These are phyloP conservation scores for Clarias pachynema DNA, from an alignment of 2,797 vertebrate species.

Conservation along the genomic window DNA sequence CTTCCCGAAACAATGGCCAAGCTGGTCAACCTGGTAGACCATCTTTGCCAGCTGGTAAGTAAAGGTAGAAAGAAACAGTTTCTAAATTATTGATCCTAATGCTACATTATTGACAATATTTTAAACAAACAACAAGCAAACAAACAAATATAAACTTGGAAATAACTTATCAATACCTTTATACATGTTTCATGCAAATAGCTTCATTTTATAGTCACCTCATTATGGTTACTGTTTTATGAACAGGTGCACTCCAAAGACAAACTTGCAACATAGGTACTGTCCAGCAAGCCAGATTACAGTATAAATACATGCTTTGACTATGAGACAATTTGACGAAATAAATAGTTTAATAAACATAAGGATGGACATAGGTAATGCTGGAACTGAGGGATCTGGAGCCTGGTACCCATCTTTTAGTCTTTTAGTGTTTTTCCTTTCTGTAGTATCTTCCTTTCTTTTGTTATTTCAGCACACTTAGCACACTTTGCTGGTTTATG, in stretches of 20 bases:
- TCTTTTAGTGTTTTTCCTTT: not conserved
- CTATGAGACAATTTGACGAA: not conserved
- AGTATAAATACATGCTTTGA: not conserved
- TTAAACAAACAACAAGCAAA: not conserved
- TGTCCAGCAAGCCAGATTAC: not conserved
- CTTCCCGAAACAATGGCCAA: constrained; percentile 1
- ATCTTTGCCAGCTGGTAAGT: not conserved
- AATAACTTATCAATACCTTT: not conserved
- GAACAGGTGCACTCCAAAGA: not conserved
- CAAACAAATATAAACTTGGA: not conserved
- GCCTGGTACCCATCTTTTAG: not conserved
- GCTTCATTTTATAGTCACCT: not conserved
- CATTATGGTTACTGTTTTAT: not conserved
- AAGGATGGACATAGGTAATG: not conserved
- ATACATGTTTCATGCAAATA: not conserved
- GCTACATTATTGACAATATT: not conserved
- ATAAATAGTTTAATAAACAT: not conserved
- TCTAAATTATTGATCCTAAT: not conserved
- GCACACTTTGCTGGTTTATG: not conserved
- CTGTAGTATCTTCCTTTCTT: not conserved
- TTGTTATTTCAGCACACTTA: not conserved
- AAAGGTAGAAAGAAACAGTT: not conserved
- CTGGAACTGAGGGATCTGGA: too few relatives aligned
- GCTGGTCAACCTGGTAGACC: not conserved
- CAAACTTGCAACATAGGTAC: not conserved